A percentile compares a stretch with the other conserved stretches of the same genome.
These are phyloP conservation scores for Poeciliopsis retropinna DNA, from an alignment of 2,113 vertebrate genomes.

Conservation along the genomic window DNA sequence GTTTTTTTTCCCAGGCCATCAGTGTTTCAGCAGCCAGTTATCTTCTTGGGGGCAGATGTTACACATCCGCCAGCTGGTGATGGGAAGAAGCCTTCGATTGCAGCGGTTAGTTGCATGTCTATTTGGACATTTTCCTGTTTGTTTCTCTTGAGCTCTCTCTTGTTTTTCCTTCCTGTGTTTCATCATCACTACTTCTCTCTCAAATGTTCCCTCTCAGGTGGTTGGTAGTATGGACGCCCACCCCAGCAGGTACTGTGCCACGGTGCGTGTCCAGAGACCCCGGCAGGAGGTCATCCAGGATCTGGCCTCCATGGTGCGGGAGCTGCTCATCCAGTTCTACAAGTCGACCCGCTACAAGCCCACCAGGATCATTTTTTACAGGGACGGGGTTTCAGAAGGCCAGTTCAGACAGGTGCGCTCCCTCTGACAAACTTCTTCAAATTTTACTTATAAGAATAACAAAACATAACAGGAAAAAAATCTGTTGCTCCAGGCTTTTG, in stretches of 20 bases:
- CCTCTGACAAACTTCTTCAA: background rate
- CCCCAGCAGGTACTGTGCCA: constrained; percentile 98
- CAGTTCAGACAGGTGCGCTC: constrained; percentile 94
- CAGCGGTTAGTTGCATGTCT: constrained; percentile 86
- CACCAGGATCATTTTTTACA: constrained; percentile 98
- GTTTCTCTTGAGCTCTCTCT: background rate
- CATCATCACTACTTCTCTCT: fast-evolving
- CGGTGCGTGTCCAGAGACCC: constrained; percentile 95
- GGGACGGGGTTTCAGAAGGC: constrained; percentile 93
- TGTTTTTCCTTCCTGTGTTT: background rate
- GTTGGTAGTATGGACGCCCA: constrained; percentile 99
- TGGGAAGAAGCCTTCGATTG: constrained; percentile 98
- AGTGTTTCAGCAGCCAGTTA: constrained; percentile 99
- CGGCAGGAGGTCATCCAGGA: constrained; percentile 99
- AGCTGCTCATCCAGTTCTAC: constrained; percentile 99
- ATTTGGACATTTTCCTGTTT: background rate
- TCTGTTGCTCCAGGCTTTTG: background rate
- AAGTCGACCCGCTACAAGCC: constrained; percentile 99
- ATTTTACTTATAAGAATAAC: too few species aligned
- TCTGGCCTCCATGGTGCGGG: constrained; percentile 97
- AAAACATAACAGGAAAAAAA: background rate
- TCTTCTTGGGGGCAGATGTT: constrained; percentile 98
- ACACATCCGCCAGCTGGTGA: constrained; percentile 98
- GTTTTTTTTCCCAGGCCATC: constrained; percentile 84
- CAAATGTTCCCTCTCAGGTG: constrained; percentile 80